Evolutionary conservation across 2,113 vertebrate species (phyloP).

Genomic region (Brienomyrus brachyistius): DNA sequence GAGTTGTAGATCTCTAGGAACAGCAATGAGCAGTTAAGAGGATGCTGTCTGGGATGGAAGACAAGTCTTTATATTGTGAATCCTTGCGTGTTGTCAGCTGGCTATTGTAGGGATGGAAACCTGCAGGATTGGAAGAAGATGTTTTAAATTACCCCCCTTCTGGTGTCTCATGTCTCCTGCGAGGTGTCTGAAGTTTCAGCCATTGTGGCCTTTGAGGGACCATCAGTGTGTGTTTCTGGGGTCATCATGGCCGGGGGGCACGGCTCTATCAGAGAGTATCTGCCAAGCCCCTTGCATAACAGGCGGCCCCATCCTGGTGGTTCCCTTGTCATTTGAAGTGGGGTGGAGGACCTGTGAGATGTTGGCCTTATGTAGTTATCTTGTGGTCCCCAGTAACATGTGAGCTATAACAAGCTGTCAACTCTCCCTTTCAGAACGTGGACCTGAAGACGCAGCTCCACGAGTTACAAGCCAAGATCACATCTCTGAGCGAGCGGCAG

Average conservation of each 20-base stretch:
- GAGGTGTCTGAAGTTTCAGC: background rate
- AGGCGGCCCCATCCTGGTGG: background rate
- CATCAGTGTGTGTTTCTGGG: background rate
- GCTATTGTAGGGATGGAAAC: background rate
- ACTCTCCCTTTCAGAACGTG: slow-evolving; percentile 74
- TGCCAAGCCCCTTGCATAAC: background rate
- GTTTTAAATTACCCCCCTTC: background rate
- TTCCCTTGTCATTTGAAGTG: background rate
- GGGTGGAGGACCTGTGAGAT: background rate
- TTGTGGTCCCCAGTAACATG: background rate
- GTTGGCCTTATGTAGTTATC: background rate
- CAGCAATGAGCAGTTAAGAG: background rate
- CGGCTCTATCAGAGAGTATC: background rate
- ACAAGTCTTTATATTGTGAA: background rate
- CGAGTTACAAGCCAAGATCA: slow-evolving; percentile 98
- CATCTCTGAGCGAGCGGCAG: slow-evolving; percentile 97
- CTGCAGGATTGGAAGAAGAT: background rate
- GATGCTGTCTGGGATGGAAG: background rate
- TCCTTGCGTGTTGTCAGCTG: background rate
- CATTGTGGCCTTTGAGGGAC: background rate
- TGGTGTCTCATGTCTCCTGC: background rate
- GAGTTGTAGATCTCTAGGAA: too few species aligned
- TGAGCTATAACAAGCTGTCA: background rate
- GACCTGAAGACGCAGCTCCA: slow-evolving; percentile 99
- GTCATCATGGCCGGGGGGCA: background rate